Conservation (phyloP, 2,113 vertebrate species). For the Ifrita kowaldi region DNA sequence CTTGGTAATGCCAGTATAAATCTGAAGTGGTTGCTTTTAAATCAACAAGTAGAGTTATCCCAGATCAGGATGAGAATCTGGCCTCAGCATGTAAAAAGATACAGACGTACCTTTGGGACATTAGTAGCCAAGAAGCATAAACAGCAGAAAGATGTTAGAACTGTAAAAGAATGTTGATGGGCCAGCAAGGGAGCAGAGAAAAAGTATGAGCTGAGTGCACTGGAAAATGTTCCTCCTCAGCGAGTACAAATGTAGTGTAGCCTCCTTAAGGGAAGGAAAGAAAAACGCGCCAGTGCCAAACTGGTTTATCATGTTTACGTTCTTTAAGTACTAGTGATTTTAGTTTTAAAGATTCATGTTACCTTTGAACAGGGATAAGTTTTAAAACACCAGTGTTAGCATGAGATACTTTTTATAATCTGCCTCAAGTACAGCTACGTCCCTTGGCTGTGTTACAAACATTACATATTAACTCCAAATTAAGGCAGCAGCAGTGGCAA, state of each 20-base stretch:
- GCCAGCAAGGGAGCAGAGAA: conserved; percentile 6
- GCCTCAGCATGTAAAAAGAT: neutral
- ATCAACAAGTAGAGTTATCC: neutral
- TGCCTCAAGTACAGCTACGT: conserved; percentile 1
- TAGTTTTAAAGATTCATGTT: conserved; percentile 50
- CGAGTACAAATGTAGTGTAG: neutral
- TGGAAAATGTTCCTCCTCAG: neutral
- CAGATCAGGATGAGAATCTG: neutral
- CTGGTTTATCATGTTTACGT: conserved; percentile 58
- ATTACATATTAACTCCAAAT: conserved; percentile 64
- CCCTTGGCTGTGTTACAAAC: conserved; percentile 46
- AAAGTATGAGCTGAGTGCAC: neutral
- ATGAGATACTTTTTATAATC: conserved; percentile 41
- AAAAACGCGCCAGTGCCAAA: neutral
- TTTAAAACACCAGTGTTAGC: conserved; percentile 35
- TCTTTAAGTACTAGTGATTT: conserved; percentile 42
- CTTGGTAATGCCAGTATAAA: neutral
- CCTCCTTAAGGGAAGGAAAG: conserved; percentile 20
- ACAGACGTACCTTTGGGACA: neutral
- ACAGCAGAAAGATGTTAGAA: neutral
- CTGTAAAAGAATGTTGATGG: neutral
- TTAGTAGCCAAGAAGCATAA: neutral
- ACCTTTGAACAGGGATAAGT: conserved; percentile 55
- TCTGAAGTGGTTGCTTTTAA: conserved; percentile 33
- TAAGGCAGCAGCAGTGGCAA: conserved; percentile 54